A percentile compares a stretch with the other conserved stretches of the same genome.
phyloP scores from a whole-genome alignment of 1,140 invertebrate genomes.

The Brachionus koreanus region DNA sequence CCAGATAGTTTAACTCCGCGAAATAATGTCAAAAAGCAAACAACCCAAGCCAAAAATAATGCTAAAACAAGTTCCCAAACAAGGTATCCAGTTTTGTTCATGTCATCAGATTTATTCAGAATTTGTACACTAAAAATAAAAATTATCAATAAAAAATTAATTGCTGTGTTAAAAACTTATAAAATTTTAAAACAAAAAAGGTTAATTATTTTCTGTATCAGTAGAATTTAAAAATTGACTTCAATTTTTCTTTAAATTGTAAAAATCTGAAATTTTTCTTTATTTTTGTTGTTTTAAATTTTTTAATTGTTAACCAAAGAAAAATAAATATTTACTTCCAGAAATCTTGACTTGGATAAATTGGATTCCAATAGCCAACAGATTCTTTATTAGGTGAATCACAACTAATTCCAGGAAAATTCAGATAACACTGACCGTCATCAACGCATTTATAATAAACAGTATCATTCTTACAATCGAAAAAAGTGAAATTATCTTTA shows the following conservation, averaged over 20 bases:
- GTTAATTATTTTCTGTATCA: too few species aligned
- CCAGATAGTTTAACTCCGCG: slow-evolving; percentile 65
- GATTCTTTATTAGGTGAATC: background rate
- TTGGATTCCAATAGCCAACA: slow-evolving; percentile 36
- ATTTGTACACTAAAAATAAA: slow-evolving; percentile 17
- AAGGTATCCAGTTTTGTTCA: slow-evolving; percentile 41
- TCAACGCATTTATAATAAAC: background rate
- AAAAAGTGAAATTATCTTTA: background rate
- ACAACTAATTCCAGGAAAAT: background rate
- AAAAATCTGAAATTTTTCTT: background rate
- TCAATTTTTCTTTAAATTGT: background rate
- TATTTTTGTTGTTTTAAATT: too few species aligned
- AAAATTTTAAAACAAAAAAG: slow-evolving; percentile 4
- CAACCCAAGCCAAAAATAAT: slow-evolving; percentile 52
- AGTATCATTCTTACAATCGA: background rate
- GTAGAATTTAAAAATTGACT: too few species aligned
- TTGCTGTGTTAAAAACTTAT: background rate
- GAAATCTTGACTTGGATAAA: slow-evolving; percentile 44
- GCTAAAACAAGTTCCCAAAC: slow-evolving; percentile 42
- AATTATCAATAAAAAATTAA: background rate
- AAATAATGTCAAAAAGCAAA: slow-evolving; percentile 52
- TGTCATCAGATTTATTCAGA: background rate
- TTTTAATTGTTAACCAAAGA: too few species aligned
- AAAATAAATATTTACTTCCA: slow-evolving; percentile 45
- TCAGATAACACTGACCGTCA: slow-evolving; percentile 33